Evolutionary conservation across 2,113 vertebrate genomes (phyloP).

Genomic region (Brienomyrus brachyistius): DNA sequence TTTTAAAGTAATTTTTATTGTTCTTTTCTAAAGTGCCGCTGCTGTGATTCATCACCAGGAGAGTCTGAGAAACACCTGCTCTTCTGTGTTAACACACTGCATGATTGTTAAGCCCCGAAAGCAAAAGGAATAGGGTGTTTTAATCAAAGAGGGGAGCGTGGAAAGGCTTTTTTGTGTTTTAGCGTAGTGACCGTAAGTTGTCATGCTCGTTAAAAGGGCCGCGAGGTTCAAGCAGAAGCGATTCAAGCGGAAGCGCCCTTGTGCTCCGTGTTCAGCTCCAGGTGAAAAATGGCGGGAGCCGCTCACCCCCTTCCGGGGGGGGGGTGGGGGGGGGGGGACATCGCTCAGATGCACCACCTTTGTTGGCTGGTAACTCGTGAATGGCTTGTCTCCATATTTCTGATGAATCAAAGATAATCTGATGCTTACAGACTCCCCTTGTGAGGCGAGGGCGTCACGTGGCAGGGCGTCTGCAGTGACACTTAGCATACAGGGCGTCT

Average conservation of each 20-base stretch:
- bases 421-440: background rate
- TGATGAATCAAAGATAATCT: background rate
- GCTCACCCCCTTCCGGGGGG: background rate
- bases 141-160: background rate
- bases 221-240: background rate
- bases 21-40: conserved; percentile 10
- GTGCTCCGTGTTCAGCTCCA: background rate
- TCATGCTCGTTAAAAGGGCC: background rate
- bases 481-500: background rate
- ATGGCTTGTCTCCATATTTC: background rate
- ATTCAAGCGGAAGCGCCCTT: background rate
- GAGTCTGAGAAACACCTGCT: conserved; percentile 12
- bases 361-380: background rate
- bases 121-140: background rate
- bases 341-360: background rate
- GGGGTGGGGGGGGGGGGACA: too few relatives aligned
- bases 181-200: background rate
- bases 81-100: background rate
- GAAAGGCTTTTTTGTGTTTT: background rate
- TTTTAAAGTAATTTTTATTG: conserved; percentile 13
- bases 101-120: background rate
- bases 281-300: background rate
- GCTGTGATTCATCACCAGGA: background rate
- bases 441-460: background rate
- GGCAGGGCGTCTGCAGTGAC: background rate